phyloP scores from a whole-genome alignment of 53 echinoderm and acorn worm genomes.

The Crossaster papposus region DNA sequence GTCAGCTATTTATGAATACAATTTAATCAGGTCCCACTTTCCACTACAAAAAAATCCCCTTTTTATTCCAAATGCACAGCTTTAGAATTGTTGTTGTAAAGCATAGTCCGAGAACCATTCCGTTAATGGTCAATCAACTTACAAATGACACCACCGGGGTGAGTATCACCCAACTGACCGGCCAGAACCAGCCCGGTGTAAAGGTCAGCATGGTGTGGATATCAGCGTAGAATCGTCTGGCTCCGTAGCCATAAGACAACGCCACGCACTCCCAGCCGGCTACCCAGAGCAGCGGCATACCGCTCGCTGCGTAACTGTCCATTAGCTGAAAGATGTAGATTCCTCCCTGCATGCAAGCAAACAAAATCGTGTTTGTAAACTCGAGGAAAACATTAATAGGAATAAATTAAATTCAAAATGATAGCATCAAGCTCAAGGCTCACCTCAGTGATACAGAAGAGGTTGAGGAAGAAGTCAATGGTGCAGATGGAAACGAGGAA shows the following conservation, averaged over 20 bases:
- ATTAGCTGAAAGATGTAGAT: slow-evolving; percentile 97
- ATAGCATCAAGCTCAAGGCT: neutral
- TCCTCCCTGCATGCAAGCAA: slow-evolving; percentile 70
- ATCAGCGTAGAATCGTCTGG: slow-evolving; percentile 75
- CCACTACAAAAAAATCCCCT: too few relatives aligned
- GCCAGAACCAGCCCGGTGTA: slow-evolving; percentile 90
- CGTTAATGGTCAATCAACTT: slow-evolving; percentile 38
- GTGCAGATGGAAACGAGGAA: slow-evolving; percentile 69
- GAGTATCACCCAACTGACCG: slow-evolving; percentile 80
- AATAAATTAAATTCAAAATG: too few relatives aligned
- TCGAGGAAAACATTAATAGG: too few relatives aligned
- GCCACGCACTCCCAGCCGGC: slow-evolving; percentile 94
- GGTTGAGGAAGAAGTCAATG: slow-evolving; percentile 72
- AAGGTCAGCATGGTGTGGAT: slow-evolving; percentile 79
- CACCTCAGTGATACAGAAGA: slow-evolving; percentile 90
- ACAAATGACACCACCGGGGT: slow-evolving; percentile 84
- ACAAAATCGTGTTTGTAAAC: neutral
- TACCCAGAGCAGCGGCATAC: slow-evolving; percentile 88
- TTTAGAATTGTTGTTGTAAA: too few relatives aligned
- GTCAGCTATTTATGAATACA: too few relatives aligned
- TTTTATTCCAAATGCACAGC: too few relatives aligned
- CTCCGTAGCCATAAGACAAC: slow-evolving; percentile 84
- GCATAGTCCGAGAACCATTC: too few relatives aligned
- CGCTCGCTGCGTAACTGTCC: slow-evolving; percentile 91
- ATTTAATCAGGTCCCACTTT: too few relatives aligned